Base-by-base conservation (phyloP, 2,888 invertebrate species). In the Hemithea aestivaria region DNA sequence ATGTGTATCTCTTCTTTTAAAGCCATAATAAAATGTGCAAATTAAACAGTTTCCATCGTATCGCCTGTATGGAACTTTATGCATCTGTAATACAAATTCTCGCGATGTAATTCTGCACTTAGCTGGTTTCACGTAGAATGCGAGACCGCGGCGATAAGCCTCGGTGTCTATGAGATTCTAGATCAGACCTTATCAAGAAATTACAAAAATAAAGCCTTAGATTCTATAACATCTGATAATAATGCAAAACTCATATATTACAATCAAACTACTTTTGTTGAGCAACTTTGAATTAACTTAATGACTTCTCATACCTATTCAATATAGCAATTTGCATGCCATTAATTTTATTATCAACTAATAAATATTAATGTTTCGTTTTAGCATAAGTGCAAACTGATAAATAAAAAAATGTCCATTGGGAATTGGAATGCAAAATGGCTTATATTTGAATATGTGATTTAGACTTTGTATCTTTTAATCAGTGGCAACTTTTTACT, bases 101-200 rank as follows among this genome's bases (percentile, higher is more conserved):
- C 58, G 58, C 61, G 57, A 62, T 67, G 65, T 70, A 69, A 67
- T 66, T 74, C 64, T 71, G 72, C 77, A 78, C 76, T 73, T 71
- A 76, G 66, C 62, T 62, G 62, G 58, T 62, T 70, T 62, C 62
- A 58, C 60, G 54, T 57, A 53, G 45, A 56, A 56, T 48, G 59
- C 45, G 40, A 48, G 49, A 47, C 49, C 52, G 38, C 30, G 21
- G 28, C 48, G 37, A 35, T 36, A 35, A 42, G 29, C 44, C 33
- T 44, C 28, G 43, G 42, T 39, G 60, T 43, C 53, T 49, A 53
- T 55, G 42, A 52, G 51, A 53, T 51, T 61, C 57, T 46, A 53
- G 41, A 48, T 44, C 45, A 45, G 43, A 48, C 42, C 43, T 48
- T 61, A 53, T 53, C 52, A 46, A 49, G 43, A 60, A 59, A 53